Evolutionary conservation across 1,140 invertebrate genomes (phyloP).

Genomic region (Drosophila burlai): DNA sequence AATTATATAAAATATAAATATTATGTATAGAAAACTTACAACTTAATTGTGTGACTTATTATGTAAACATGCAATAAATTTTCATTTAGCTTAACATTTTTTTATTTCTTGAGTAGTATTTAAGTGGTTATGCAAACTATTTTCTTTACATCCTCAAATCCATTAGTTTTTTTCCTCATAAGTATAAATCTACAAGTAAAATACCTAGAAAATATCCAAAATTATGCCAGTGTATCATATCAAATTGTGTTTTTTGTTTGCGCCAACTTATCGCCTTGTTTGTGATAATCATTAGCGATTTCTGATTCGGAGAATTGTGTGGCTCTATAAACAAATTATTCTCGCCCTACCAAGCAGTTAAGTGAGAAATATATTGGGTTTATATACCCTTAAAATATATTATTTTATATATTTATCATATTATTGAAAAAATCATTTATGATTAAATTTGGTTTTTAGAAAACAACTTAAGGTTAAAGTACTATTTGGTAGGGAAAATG

Average conservation of each 20-base stretch:
- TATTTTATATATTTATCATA: background rate
- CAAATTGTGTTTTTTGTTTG: constrained; percentile 10
- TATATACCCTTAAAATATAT: background rate
- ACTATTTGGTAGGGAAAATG: background rate
- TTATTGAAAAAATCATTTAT: background rate
- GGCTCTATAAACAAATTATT: constrained; percentile 34
- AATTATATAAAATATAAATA: no score
- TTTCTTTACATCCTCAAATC: background rate
- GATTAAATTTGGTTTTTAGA: background rate
- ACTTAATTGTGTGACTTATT: background rate
- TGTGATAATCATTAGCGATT: constrained; percentile 33
- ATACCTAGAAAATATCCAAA: background rate
- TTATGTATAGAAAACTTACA: no score
- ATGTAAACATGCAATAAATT: background rate
- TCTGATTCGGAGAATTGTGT: constrained; percentile 24
- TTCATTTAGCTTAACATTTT: no score
- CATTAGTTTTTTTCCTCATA: no score
- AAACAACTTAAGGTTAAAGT: background rate
- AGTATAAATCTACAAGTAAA: no score
- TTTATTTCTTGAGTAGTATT: background rate
- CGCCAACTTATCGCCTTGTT: constrained; percentile 6
- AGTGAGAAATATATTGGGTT: background rate
- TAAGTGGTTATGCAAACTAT: no score
- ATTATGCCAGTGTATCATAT: constrained; percentile 20
- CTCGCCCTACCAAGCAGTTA: constrained; percentile 9